Evolutionary conservation across 2,888 invertebrate species (phyloP), one percentile per base, ranked within the genome.

Genomic region (Noctua pronuba): DNA sequence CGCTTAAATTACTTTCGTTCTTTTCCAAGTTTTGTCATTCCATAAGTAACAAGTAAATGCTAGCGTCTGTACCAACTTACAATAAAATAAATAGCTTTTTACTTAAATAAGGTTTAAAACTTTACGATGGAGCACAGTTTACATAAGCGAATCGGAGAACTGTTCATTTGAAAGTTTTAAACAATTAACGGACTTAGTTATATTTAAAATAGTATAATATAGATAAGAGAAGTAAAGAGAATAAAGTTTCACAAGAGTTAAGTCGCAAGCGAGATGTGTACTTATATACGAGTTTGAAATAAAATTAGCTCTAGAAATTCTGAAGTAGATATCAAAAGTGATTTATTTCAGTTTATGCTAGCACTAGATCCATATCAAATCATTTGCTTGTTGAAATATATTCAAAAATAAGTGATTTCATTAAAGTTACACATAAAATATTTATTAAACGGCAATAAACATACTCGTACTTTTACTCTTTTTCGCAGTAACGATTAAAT

Each of bases 181-280:
- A 80, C 74, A 84, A 87, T 87, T 87, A 86, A 80, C 74, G 68
- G 68, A 77, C 77, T 87, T 77, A 13, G 72, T 75, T 82, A 71
- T 85, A 80, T 77, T 77, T 75, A 28, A 41, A 65, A 65, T 65
- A 65, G 73, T 69, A 75, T 68, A 77, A 73, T 75, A 73, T 64
- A 77, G 58, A 68, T 79, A 83, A 44, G 67, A 60, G 28, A 76
- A 58, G 55, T 73, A 73, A 77, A 68, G 75, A 71, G 60, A 73
- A 55, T 69, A 35, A 85, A 81, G 76, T 85, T 83, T 66, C 31
- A 1, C 13, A 55, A 81, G 75, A 77, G 38, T 38, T 67, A 84
- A 84, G 60, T 82, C 64, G 24, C 52, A 28, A 60, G 46, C n/a
- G 55, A 71, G 16, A 41, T 31, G 16, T 71, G 44, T 41, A 65